Conservation (phyloP, 2,888 invertebrate species). For the Synanthedon tipuliformis region DNA sequence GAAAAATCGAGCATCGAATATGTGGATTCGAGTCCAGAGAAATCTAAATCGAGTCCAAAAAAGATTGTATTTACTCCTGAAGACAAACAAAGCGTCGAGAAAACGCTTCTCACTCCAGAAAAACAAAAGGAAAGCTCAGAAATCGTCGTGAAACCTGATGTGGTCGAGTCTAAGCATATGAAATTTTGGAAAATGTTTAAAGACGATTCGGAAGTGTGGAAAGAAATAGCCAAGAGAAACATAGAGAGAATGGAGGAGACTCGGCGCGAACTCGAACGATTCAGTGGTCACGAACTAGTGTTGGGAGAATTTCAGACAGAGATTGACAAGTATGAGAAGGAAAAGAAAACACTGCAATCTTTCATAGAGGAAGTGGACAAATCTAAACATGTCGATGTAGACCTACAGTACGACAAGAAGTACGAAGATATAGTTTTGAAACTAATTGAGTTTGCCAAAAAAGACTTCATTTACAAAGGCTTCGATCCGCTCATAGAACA, state of each 20-base stretch:
- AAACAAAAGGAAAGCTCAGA: slow-evolving; percentile 35
- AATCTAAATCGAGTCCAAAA: background rate
- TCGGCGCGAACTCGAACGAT: slow-evolving; percentile 50
- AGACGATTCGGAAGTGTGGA: slow-evolving; percentile 64
- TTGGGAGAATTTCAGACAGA: slow-evolving; percentile 48
- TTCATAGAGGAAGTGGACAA: slow-evolving; percentile 58
- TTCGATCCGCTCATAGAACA: slow-evolving; percentile 61
- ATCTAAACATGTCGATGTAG: slow-evolving; percentile 45
- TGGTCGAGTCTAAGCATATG: slow-evolving; percentile 26
- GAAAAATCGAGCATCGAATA: slow-evolving; percentile 9
- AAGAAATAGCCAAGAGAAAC: slow-evolving; percentile 55
- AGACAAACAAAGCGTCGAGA: slow-evolving; percentile 11
- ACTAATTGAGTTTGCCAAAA: slow-evolving; percentile 58
- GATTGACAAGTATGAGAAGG: slow-evolving; percentile 41
- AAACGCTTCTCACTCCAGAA: slow-evolving; percentile 23
- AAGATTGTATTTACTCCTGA: background rate
- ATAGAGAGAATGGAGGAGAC: slow-evolving; percentile 61
- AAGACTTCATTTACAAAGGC: slow-evolving; percentile 58
- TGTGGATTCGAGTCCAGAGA: slow-evolving; percentile 6
- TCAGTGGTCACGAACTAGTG: slow-evolving; percentile 56
- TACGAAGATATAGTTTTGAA: slow-evolving; percentile 61
- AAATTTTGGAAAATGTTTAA: slow-evolving; percentile 60
- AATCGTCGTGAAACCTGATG: slow-evolving; percentile 28
- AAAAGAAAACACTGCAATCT: slow-evolving; percentile 43
- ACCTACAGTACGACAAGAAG: slow-evolving; percentile 54